Conservation (phyloP, 2,797 vertebrate genomes). For the Cirrhinus mrigala region DNA sequence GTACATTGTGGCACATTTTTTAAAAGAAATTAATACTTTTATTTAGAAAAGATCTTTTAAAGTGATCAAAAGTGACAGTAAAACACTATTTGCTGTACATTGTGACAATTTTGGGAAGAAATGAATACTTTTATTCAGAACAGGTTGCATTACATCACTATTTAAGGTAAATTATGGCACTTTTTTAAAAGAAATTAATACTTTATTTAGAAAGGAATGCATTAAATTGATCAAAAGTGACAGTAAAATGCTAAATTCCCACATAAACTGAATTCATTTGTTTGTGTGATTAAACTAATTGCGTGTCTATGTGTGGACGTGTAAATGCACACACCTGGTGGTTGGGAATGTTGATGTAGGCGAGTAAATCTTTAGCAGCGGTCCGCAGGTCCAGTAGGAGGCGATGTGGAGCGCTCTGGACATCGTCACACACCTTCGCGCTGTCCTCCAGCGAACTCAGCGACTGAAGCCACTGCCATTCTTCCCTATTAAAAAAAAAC, state of each 20-base stretch:
- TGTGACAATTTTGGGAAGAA: too few relatives aligned
- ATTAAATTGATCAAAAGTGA: too few relatives aligned
- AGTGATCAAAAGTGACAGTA: too few relatives aligned
- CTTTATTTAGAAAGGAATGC: too few relatives aligned
- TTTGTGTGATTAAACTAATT: background rate
- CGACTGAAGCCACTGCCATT: conserved; percentile 92
- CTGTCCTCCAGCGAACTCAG: conserved; percentile 81
- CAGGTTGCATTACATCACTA: too few relatives aligned
- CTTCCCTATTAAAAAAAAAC: conserved; percentile 78
- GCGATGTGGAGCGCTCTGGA: conserved; percentile 79
- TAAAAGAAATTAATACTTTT: too few relatives aligned
- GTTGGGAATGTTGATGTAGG: conserved; percentile 84
- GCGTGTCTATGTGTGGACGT: background rate
- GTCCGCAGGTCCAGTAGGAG: conserved; percentile 85
- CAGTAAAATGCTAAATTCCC: background rate
- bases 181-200: background rate
- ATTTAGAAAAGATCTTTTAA: too few relatives aligned
- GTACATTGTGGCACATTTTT: too few relatives aligned
- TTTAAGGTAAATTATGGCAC: background rate
- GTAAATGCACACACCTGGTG: conserved; percentile 80
- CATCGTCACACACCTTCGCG: conserved; percentile 72
- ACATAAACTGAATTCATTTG: background rate
- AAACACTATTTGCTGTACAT: too few relatives aligned
- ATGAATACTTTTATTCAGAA: too few relatives aligned
- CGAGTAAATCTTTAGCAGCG: conserved; percentile 86